Conservation (phyloP, 2,113 vertebrate genomes). For the Pampusana beccarii region DNA sequence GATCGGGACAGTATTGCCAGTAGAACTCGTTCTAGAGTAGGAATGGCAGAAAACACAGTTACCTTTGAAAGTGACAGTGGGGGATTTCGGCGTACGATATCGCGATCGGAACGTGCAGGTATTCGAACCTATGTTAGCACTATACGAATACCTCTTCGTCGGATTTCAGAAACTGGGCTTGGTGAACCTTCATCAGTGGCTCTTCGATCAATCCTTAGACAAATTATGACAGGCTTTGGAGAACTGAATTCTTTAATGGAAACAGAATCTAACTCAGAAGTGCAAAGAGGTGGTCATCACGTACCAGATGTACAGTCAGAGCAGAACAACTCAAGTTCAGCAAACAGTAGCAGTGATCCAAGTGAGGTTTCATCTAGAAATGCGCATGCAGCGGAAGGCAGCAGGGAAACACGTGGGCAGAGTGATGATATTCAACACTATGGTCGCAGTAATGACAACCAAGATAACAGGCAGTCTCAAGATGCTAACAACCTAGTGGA, state of each 20-base stretch:
- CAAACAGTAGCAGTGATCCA: slow-evolving; percentile 25
- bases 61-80: slow-evolving; percentile 92
- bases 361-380: slow-evolving; percentile 31
- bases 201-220: slow-evolving; percentile 90
- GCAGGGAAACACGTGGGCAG: slow-evolving; percentile 8
- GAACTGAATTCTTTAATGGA: slow-evolving; percentile 94
- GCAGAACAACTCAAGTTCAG: background rate
- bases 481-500: slow-evolving; percentile 88
- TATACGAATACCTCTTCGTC: slow-evolving; percentile 88
- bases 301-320: background rate
- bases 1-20: slow-evolving; percentile 91
- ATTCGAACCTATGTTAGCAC: slow-evolving; percentile 93
- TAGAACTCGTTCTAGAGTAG: slow-evolving; percentile 88
- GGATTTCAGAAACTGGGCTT: slow-evolving; percentile 88
- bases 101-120: slow-evolving; percentile 87
- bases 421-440: background rate
- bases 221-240: slow-evolving; percentile 95
- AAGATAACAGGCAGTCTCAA: slow-evolving; percentile 70
- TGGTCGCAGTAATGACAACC: background rate
- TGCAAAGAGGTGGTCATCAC: slow-evolving; percentile 47
- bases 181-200: slow-evolving; percentile 89
- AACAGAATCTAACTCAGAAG: slow-evolving; percentile 86
- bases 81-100: slow-evolving; percentile 90
- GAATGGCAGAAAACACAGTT: slow-evolving; percentile 87
- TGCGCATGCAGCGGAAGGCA: slow-evolving; percentile 41